Base-by-base conservation (phyloP, 2,797 vertebrate genomes). In the Gastrophryne carolinensis region DNA sequence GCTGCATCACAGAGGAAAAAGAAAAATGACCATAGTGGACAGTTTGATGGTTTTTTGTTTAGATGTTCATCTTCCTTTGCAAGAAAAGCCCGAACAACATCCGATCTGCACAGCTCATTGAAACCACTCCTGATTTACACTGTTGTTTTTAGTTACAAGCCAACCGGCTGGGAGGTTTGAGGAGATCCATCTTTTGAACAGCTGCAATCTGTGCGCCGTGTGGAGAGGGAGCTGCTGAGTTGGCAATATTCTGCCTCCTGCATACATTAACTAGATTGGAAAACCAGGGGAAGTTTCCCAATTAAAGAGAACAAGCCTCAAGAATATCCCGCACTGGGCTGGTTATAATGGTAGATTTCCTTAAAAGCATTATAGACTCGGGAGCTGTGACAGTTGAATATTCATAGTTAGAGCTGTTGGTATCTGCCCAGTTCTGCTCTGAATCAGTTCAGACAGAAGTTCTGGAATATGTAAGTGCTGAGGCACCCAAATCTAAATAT, bases 251-350 rank as follows among this genome's bases (percentile, higher is more conserved):
- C 29, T 21, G 35, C 34, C 60, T 15, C 47, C 13, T 29, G 52
- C 57, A 69, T 64, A 58, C 74, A 77, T 77, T 77, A 64, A 29
- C 58, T 47, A 29, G 58, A 76, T 76, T 76, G 65, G 66, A 76
- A 69, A 70, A 61, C 62, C 47, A 73, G 62, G 67, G 56, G 65
- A 57, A 70, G 49, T n/a, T n/a, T n/a, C 35, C 4, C 27, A 39
- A 49, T 62, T 1, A 32, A 53, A 30, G 39, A 44, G 21, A 30
- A 53, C 37, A 64, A 32, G 50, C 54, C 63, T 35, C 66, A 63
- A 27, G 11, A 21, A 2, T 35, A 69, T 17, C 13, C 47, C 54
- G 41, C 23, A 12, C 4, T 27, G n/a, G 63, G 9, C 15, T 27
- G 6, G 7, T 26, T 66, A 35, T 39, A 21, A n/a, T n/a, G n/a